Evolutionary conservation across 2,888 invertebrate genomes (phyloP).

Genomic region (Griposia aprilina): DNA sequence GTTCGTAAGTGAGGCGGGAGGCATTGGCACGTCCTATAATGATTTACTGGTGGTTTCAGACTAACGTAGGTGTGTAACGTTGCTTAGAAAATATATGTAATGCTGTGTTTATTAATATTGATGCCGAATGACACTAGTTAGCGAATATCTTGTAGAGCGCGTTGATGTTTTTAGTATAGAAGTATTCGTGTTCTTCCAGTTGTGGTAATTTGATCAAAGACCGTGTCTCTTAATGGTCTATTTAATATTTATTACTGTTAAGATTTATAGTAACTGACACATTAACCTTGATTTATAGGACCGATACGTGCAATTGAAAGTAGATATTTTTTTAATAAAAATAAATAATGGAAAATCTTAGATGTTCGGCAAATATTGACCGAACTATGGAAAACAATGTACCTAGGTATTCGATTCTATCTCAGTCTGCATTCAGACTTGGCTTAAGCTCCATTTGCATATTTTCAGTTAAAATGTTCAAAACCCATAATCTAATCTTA

Average conservation of each 20-base stretch:
- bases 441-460: not conserved
- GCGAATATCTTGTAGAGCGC: constrained; percentile 21
- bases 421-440: not conserved
- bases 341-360: not conserved
- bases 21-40: constrained; percentile 86
- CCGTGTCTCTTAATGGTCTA: constrained; percentile 56
- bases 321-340: not conserved
- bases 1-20: constrained; percentile 76
- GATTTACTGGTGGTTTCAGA: constrained; percentile 79
- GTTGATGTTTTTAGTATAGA: constrained; percentile 66
- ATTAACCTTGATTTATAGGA: constrained; percentile 49
- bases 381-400: not conserved
- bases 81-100: constrained; percentile 49
- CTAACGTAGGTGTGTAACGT: constrained; percentile 43
- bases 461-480: not conserved
- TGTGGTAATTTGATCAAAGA: constrained; percentile 59
- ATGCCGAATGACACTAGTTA: constrained; percentile 53
- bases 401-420: not conserved
- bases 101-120: constrained; percentile 55
- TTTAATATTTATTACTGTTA: constrained; percentile 58
- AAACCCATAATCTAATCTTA: not conserved
- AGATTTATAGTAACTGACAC: constrained; percentile 47
- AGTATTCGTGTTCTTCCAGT: constrained; percentile 41
- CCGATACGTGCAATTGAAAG: not conserved
- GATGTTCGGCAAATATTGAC: not conserved